These are phyloP conservation scores for Actinia equina DNA, from an alignment of 64 coral and sea anemone species.

Conservation along the genomic window DNA sequence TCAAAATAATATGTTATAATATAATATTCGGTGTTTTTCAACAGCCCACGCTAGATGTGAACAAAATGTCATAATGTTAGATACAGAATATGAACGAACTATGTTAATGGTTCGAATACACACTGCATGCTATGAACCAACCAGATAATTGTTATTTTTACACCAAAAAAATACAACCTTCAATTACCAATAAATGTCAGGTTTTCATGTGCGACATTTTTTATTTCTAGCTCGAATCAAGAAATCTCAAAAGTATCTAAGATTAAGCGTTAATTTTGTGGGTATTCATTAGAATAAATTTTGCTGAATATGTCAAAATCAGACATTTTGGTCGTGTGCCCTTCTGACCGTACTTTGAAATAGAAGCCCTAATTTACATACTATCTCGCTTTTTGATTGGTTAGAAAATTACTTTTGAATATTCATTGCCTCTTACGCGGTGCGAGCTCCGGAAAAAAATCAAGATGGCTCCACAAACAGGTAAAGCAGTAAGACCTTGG, in stretches of 20 bases:
- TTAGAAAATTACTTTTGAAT: conserved; percentile 57
- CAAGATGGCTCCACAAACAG: conserved; percentile 95
- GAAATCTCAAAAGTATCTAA: background rate
- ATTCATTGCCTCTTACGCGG: conserved; percentile 65
- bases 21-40: background rate
- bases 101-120: background rate
- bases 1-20: background rate
- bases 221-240: background rate
- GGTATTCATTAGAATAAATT: background rate
- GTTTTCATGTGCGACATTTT: background rate
- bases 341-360: conserved; percentile 7
- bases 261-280: background rate
- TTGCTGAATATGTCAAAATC: background rate
- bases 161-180: background rate
- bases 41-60: background rate
- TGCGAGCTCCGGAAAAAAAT: conserved; percentile 49
- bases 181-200: background rate
- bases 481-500: conserved; percentile 38
- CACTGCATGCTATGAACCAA: background rate
- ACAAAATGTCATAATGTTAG: background rate
- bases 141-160: background rate
- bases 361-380: conserved; percentile 7
- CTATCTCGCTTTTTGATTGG: conserved; percentile 59
- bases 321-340: conserved; percentile 1
- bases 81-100: background rate